A percentile compares a stretch with the other conserved stretches of the same genome.
These are phyloP conservation scores for Microtus ochrogaster DNA, from an alignment of 2,113 vertebrate species.

Conservation along the genomic window DNA sequence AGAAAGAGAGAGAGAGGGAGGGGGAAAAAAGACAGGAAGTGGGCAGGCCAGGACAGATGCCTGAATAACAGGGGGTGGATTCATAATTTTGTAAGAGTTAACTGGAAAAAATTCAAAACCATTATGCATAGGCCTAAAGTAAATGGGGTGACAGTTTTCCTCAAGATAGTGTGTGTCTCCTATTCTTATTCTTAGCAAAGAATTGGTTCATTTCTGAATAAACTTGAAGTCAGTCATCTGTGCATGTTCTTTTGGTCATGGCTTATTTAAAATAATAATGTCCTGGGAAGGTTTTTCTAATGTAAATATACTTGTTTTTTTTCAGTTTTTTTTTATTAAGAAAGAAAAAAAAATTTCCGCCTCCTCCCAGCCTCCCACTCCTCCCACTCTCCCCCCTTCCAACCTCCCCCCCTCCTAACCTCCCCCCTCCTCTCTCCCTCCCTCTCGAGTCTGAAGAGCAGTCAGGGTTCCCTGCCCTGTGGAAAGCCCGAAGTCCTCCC, in stretches of 20 bases:
- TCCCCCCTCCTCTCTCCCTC: too few relatives aligned
- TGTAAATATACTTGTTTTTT: slow-evolving; percentile 33
- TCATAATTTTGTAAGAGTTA: slow-evolving; percentile 12
- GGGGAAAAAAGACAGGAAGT: too few relatives aligned
- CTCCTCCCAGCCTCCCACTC: too few relatives aligned
- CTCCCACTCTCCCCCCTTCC: too few relatives aligned
- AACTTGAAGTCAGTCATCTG: slow-evolving; percentile 11
- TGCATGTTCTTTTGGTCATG: neutral
- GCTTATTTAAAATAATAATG: slow-evolving; percentile 26
- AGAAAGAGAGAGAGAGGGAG: too few relatives aligned
- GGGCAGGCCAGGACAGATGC: too few relatives aligned
- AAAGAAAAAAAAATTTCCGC: too few relatives aligned
- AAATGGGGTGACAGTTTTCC: slow-evolving; percentile 17
- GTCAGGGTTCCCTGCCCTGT: too few relatives aligned
- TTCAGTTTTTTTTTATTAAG: too few relatives aligned
- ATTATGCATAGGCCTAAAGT: neutral
- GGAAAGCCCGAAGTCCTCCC: too few relatives aligned
- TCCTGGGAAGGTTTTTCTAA: neutral
- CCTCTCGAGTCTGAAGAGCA: too few relatives aligned
- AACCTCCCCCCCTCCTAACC: too few relatives aligned
- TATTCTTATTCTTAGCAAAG: neutral
- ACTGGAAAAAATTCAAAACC: neutral
- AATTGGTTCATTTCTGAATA: neutral
- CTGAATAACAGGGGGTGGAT: neutral
- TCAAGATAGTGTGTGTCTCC: neutral